Conservation (phyloP, 2,888 invertebrate genomes). For the Dynastes maya region DNA sequence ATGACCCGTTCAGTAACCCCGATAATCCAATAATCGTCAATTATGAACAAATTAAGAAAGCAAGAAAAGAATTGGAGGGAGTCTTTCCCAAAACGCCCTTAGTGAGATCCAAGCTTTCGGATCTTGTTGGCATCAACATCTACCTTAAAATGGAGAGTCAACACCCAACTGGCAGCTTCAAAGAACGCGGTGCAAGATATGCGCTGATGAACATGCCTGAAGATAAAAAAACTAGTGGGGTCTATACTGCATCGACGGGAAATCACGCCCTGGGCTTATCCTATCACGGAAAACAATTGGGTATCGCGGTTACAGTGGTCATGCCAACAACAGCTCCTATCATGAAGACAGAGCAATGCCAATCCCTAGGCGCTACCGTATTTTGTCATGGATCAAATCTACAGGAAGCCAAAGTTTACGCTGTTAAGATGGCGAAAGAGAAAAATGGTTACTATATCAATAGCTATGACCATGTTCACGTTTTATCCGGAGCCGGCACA, state of each 20-base stretch:
- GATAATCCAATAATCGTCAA: constrained; percentile 80
- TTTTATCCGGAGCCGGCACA: constrained; percentile 93
- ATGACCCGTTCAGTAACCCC: constrained; percentile 74
- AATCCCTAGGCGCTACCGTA: constrained; percentile 87
- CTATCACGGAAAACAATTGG: constrained; percentile 79
- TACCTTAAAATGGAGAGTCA: constrained; percentile 95
- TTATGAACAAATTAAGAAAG: constrained; percentile 92
- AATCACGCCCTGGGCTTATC: constrained; percentile 91
- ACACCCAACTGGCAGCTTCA: constrained; percentile 94
- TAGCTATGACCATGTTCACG: constrained; percentile 93
- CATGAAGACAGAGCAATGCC: constrained; percentile 94
- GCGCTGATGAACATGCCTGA: constrained; percentile 83
- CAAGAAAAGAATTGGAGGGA: constrained; percentile 88
- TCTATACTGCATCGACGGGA: constrained; percentile 93
- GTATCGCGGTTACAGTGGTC: constrained; percentile 83
- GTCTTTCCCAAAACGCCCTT: constrained; percentile 87
- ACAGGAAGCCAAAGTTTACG: constrained; percentile 86
- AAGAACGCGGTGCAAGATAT: constrained; percentile 95
- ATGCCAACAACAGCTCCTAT: constrained; percentile 96
- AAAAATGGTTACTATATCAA: constrained; percentile 87
- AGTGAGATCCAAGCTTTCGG: constrained; percentile 73
- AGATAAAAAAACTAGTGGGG: constrained; percentile 82
- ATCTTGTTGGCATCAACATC: constrained; percentile 85
- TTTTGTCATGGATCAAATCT: constrained; percentile 87
- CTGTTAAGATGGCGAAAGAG: constrained; percentile 83